Percentiles rank a stretch among this genome's conserved stretches.
Evolutionary conservation across 1,140 invertebrate species (phyloP).

Genomic region (Diprion similis): DNA sequence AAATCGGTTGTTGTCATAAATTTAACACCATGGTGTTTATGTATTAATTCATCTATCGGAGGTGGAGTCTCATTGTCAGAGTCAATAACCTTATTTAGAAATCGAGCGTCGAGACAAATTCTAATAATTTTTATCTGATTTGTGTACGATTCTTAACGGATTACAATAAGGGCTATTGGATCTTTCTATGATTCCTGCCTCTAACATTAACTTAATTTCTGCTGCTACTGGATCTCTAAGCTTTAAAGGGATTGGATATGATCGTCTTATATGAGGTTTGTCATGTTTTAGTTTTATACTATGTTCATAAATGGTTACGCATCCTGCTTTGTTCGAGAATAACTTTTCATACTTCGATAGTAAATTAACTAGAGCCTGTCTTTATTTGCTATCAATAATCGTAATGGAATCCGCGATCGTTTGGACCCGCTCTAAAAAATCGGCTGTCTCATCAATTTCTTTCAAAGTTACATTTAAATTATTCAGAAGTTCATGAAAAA

Average conservation of each 20-base stretch:
- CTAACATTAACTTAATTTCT: slow-evolving; percentile 25
- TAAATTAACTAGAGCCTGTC: neutral
- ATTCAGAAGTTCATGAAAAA: neutral
- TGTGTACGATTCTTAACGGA: slow-evolving; percentile 31
- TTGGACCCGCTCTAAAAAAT: neutral
- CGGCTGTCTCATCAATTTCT: neutral
- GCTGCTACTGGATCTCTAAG: slow-evolving; percentile 18
- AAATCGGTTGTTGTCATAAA: slow-evolving; percentile 41
- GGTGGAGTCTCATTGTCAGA: slow-evolving; percentile 25
- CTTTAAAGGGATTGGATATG: slow-evolving; percentile 30
- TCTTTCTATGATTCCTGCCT: slow-evolving; percentile 31
- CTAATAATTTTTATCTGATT: slow-evolving; percentile 22
- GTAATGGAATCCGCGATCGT: neutral
- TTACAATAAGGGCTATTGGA: slow-evolving; percentile 38
- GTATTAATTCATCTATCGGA: slow-evolving; percentile 20
- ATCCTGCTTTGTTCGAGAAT: neutral
- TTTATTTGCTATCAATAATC: neutral
- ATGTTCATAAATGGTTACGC: neutral
- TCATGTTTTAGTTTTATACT: neutral
- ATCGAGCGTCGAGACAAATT: slow-evolving; percentile 31
- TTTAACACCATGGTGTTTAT: slow-evolving; percentile 4
- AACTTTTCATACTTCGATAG: neutral
- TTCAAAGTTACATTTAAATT: neutral
- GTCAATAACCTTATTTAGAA: slow-evolving; percentile 28
- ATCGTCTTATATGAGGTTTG: neutral